Evolutionary conservation across 2,797 vertebrate genomes (phyloP).

Genomic region (Anisognathus igniventris): DNA sequence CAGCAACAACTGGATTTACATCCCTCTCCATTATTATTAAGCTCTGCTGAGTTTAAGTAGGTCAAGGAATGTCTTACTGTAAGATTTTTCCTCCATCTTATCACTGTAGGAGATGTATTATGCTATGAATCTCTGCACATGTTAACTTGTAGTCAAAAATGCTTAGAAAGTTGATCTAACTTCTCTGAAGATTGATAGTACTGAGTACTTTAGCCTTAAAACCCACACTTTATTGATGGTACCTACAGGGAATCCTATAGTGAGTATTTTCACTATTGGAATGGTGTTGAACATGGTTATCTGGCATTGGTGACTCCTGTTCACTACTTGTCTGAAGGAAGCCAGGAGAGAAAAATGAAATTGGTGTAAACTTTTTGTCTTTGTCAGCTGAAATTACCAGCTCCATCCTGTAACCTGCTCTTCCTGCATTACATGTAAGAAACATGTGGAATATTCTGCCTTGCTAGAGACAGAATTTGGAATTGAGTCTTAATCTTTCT

Average conservation of each 20-base stretch:
- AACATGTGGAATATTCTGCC: background rate
- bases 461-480: background rate
- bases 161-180: slow-evolving; percentile 12
- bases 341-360: background rate
- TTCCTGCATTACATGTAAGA: background rate
- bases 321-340: background rate
- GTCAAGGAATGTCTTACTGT: slow-evolving; percentile 24
- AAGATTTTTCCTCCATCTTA: slow-evolving; percentile 5
- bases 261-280: background rate
- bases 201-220: slow-evolving; percentile 52
- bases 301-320: background rate
- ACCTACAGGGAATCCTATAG: slow-evolving; percentile 2
- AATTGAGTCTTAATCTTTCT: background rate
- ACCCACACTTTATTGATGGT: background rate
- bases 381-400: background rate
- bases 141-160: slow-evolving; percentile 21
- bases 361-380: background rate
- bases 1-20: background rate
- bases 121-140: slow-evolving; percentile 12
- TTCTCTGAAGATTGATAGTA: background rate
- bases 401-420: background rate
- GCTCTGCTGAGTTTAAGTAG: slow-evolving; percentile 4
- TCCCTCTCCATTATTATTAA: background rate
- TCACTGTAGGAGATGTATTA: background rate
- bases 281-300: background rate